phyloP scores from a whole-genome alignment of 53 echinoderm and acorn worm species.

The Hippasteria phrygiana region DNA sequence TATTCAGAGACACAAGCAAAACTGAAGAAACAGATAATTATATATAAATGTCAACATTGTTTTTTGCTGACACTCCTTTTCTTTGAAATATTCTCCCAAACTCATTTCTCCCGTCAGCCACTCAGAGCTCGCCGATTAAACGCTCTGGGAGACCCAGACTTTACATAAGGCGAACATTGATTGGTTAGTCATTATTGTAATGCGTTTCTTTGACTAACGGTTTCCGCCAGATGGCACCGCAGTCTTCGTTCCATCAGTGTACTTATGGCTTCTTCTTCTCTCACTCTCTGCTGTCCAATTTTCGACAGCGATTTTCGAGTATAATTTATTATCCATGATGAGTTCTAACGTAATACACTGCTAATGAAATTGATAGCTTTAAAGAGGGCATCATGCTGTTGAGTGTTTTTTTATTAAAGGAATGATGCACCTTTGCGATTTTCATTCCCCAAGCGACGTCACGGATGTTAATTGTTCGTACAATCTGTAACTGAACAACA shows the following conservation, averaged over 20 bases:
- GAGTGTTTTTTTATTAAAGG: too few species aligned
- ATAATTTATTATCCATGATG: neutral
- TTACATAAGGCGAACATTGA: neutral
- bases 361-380: neutral
- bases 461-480: too few species aligned
- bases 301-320: neutral
- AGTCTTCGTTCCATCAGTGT: neutral
- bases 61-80: too few species aligned
- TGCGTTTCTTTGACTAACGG: neutral
- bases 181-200: slow-evolving; percentile 31
- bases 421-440: too few species aligned
- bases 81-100: neutral
- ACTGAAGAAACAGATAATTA: too few species aligned
- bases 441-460: too few species aligned
- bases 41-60: too few species aligned
- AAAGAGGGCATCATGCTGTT: too few species aligned
- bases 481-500: too few species aligned
- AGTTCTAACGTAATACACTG: neutral
- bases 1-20: too few species aligned
- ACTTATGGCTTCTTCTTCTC: neutral
- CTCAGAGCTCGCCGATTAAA: slow-evolving; percentile 26
- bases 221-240: slow-evolving; percentile 30
- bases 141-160: neutral
- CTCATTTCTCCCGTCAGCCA: neutral
- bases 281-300: neutral